Conservation (phyloP, 1,140 invertebrate genomes). For the Uloborus diversus region DNA sequence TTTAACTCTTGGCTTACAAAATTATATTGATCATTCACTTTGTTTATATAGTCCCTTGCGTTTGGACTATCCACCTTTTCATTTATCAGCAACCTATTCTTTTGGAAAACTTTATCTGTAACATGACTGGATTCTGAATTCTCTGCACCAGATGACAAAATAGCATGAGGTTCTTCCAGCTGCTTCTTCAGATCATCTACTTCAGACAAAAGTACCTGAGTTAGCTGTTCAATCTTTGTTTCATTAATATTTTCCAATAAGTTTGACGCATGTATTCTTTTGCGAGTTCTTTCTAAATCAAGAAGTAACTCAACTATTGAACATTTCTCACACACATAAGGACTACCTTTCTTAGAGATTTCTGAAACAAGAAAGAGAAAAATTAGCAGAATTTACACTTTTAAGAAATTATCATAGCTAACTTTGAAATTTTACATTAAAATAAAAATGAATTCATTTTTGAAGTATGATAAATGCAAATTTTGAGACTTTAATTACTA, state of each 20-base stretch:
- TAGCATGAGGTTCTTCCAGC: background rate
- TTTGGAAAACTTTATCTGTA: no score
- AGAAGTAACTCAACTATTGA: background rate
- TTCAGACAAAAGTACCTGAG: background rate
- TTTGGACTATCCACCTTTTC: no score
- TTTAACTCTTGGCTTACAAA: no score
- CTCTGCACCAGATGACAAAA: background rate
- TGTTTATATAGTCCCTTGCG: no score
- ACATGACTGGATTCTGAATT: background rate
- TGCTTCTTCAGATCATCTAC: background rate
- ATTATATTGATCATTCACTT: no score
- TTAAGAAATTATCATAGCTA: no score
- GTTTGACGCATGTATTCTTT: background rate
- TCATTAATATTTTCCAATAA: background rate
- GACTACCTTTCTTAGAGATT: no score
- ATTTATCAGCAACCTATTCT: no score
- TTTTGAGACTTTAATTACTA: background rate
- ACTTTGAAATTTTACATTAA: no score
- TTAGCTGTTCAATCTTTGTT: background rate
- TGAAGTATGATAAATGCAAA: background rate
- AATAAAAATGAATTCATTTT: background rate
- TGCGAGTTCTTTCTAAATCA: background rate
- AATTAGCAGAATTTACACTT: no score
- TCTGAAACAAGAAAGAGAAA: background rate
- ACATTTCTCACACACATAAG: background rate